Conservation (phyloP, 2,888 invertebrate species). For the Heliconius ismenius region DNA sequence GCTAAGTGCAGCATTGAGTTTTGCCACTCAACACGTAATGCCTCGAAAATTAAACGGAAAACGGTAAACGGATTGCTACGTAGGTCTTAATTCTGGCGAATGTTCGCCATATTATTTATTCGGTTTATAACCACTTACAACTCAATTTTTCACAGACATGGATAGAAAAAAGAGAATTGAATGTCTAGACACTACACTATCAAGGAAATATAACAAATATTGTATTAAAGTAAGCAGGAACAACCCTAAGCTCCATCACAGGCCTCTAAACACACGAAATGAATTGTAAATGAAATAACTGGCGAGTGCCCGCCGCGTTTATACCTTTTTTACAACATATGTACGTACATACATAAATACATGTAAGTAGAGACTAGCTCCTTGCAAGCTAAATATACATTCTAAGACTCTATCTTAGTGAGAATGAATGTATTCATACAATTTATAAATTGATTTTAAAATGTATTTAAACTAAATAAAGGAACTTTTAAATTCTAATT, state of each 20-base stretch:
- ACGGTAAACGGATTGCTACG: background rate
- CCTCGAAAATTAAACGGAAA: background rate
- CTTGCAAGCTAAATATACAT: conserved; percentile 14
- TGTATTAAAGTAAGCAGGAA: conserved; percentile 25
- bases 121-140: too few species aligned
- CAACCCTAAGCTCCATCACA: conserved; percentile 69
- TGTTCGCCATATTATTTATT: too few species aligned
- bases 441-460: conserved; percentile 14
- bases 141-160: background rate
- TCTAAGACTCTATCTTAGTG: conserved; percentile 15
- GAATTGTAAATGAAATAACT: conserved; percentile 81
- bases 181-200: background rate
- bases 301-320: conserved; percentile 56
- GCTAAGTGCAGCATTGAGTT: too few species aligned
- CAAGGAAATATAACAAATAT: background rate
- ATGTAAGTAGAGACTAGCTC: conserved; percentile 6
- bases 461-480: background rate
- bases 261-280: conserved; percentile 75
- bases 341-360: background rate
- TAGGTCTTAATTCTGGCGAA: too few species aligned
- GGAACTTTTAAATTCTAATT: background rate
- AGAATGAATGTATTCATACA: conserved; percentile 15
- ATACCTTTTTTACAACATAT: conserved; percentile 29
- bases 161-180: background rate
- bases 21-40: too few species aligned